A percentile compares a stretch with the other conserved stretches of the same genome.
These are phyloP conservation scores for Ceratosolen solmsi DNA, from an alignment of 1,140 invertebrate species.

Conservation along the genomic window DNA sequence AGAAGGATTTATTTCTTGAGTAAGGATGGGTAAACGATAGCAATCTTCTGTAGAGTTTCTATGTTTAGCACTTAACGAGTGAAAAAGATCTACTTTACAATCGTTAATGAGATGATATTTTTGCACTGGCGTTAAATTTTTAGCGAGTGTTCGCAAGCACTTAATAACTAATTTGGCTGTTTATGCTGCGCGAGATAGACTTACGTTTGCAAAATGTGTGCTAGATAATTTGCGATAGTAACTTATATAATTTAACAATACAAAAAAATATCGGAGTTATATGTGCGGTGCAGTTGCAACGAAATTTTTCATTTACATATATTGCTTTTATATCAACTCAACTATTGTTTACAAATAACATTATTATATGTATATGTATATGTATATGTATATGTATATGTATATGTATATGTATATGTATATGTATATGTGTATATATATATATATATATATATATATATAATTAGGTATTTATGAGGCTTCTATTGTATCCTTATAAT, in stretches of 20 bases:
- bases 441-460: too few species aligned
- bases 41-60: background rate
- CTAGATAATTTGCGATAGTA: constrained; percentile 38
- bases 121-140: constrained; percentile 22
- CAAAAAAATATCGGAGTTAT: constrained; percentile 30
- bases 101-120: constrained; percentile 38
- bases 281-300: constrained; percentile 7
- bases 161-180: constrained; percentile 41
- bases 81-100: constrained; percentile 36
- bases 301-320: constrained; percentile 37
- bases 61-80: constrained; percentile 11
- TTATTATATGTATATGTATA: background rate
- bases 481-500: too few species aligned
- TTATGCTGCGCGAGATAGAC: constrained; percentile 45
- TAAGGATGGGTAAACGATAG: background rate
- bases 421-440: too few species aligned
- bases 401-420: too few species aligned
- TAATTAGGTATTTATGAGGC: too few species aligned
- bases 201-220: constrained; percentile 40
- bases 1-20: too few species aligned
- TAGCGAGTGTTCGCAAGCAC: constrained; percentile 18
- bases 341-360: too few species aligned
- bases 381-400: too few species aligned
- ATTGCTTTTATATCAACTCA: background rate
- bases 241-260: constrained; percentile 47